These are phyloP conservation scores for Struthio camelus DNA, from an alignment of 2,113 vertebrate species.

Conservation along the genomic window DNA sequence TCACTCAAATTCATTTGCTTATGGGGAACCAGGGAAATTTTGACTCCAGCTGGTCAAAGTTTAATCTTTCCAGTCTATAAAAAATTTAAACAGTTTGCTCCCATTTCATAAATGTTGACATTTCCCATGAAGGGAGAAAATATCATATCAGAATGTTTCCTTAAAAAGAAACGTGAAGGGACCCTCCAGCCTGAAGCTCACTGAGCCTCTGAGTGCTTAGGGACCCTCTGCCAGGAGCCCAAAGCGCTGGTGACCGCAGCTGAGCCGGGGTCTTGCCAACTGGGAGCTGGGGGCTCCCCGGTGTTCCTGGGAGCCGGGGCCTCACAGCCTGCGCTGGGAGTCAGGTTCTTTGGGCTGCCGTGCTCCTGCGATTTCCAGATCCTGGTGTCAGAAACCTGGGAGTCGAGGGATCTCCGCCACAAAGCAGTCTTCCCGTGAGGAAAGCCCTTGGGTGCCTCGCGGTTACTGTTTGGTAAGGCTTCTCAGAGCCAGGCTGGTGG, in stretches of 20 bases:
- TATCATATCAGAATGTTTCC: not conserved
- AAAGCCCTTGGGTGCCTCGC: not conserved
- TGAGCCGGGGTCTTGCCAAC: not conserved
- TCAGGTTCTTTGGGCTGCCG: no score
- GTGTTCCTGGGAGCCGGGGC: not conserved
- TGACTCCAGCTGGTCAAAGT: slow-evolving; percentile 1
- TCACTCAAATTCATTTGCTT: slow-evolving; percentile 44
- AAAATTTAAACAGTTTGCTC: slow-evolving; percentile 49
- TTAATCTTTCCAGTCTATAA: slow-evolving; percentile 54
- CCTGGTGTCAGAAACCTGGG: no score
- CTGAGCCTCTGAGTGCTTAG: not conserved
- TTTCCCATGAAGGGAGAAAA: slow-evolving; percentile 12
- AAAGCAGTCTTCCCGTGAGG: no score
- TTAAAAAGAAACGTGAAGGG: not conserved
- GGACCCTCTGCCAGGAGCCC: not conserved
- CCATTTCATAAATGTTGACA: slow-evolving; percentile 38
- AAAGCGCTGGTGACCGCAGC: not conserved
- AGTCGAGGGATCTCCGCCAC: no score
- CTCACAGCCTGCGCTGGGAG: no score
- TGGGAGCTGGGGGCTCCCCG: not conserved
- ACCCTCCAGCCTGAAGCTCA: not conserved
- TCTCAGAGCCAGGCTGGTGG: no score
- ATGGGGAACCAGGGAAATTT: slow-evolving; percentile 52
- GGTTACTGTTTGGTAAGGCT: not conserved
- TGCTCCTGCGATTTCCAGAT: no score